Percentiles rank a stretch among this genome's conserved stretches.
Evolutionary conservation across 2,113 vertebrate genomes (phyloP).

Genomic region (Sinosuthora webbiana): DNA sequence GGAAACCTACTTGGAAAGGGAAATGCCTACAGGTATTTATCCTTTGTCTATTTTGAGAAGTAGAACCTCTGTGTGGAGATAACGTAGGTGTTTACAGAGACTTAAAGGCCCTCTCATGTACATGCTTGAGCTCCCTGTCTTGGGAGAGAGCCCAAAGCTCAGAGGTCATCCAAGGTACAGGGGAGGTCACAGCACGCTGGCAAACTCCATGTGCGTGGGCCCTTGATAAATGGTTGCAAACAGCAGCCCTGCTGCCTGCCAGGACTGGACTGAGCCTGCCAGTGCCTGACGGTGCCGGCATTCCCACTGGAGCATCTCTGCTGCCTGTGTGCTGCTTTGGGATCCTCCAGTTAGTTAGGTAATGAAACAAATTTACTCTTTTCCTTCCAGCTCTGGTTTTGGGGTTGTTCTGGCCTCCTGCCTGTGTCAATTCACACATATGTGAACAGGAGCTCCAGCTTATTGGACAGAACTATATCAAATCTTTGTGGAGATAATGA

Average conservation of each 20-base stretch:
- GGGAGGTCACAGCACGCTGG: neutral
- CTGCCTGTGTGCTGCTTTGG: neutral
- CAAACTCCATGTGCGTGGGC: rapidly evolving
- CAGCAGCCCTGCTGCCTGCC: neutral
- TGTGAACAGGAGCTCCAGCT: neutral
- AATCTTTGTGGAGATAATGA: neutral
- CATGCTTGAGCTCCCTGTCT: neutral
- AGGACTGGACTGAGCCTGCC: neutral
- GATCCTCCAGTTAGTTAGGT: neutral
- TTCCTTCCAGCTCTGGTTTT: neutral
- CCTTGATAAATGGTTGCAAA: neutral
- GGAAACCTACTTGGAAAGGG: neutral
- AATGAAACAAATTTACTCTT: neutral
- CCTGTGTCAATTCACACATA: neutral
- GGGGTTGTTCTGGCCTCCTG: neutral
- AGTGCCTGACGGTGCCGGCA: rapidly evolving
- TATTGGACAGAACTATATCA: neutral
- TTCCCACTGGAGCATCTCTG: neutral
- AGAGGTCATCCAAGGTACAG: neutral
- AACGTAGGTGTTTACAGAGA: rapidly evolving
- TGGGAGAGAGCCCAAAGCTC: neutral
- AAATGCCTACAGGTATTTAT: neutral
- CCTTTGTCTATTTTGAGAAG: neutral
- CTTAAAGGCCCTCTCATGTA: neutral
- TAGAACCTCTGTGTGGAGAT: neutral